Base-by-base conservation (phyloP, 2,888 invertebrate species). In the Drosophila mettleri region DNA sequence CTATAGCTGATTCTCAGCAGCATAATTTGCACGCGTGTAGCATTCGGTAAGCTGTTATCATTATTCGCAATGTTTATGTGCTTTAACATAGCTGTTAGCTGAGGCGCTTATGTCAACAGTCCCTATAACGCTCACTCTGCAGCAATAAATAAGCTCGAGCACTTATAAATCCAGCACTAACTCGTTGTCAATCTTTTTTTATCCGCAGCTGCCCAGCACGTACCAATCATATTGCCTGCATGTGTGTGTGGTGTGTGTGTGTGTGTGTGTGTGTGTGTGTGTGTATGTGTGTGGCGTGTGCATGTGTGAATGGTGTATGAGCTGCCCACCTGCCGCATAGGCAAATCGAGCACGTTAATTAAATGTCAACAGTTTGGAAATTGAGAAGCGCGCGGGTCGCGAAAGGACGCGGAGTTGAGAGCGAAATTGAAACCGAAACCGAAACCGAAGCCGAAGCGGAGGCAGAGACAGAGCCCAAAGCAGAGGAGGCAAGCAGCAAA, bases 261-360 rank as follows among this genome's bases (percentile, higher is more conserved):
- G 48, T 52, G 39, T 20, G 48, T 33, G 43, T 14, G 43, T n/a
- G 27, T 39, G 46, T 27, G 48, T 33, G 39, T 48, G 3, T 33
- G 27, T 38, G 22, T 49, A n/a, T n/a, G n/a, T n/a, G n/a, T n/a
- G 43, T 6, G 41, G 34, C 48, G n/a, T 54, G 52, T 51, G 33
- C 64, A 46, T 43, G 41, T 10, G 55, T 58, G 57, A 52, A 22
- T 46, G 48, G 43, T 33, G 57, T 61, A 22, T 38, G 48, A 12
- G 49, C 69, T 78, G 62, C 75, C 67, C 81, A 85, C 82, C 86
- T 86, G 83, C 72, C 73, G 69, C 79, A 79, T 69, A 73, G 70
- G 80, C 80, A 80, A 84, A 82, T 80, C 76, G 70, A 71, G 76
- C 68, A 85, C 74, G 74, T 79, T 86, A 86, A 85, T 85, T 85